phyloP scores from a whole-genome alignment of 2,888 invertebrate species.

The Tubulanus polymorphus region DNA sequence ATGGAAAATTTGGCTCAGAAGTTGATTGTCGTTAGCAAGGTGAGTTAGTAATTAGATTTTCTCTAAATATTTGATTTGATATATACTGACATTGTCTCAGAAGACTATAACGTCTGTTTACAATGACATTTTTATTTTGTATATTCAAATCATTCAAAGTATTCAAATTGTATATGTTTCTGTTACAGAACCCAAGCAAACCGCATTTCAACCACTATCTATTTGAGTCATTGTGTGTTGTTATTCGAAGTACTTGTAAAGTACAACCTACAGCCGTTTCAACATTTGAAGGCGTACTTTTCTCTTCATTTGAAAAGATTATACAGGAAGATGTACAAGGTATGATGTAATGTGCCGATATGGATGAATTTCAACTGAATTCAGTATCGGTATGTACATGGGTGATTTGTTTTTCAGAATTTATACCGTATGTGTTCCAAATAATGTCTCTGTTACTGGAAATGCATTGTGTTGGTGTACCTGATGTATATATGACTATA shows the following conservation, averaged over 20 bases:
- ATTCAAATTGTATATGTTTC: not conserved
- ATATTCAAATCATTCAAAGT: not conserved
- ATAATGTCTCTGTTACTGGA: constrained; percentile 87
- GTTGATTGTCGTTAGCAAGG: constrained; percentile 71
- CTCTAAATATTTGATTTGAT: no score
- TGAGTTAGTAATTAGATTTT: constrained; percentile 17
- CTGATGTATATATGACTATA: constrained; percentile 81
- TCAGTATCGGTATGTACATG: not conserved
- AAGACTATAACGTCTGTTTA: no score
- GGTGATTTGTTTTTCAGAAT: constrained; percentile 63
- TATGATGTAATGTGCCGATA: constrained; percentile 39
- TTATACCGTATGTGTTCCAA: constrained; percentile 98
- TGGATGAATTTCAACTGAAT: not conserved
- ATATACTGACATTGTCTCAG: no score
- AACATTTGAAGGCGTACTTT: constrained; percentile 86
- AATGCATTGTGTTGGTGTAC: constrained; percentile 51
- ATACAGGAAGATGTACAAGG: constrained; percentile 90
- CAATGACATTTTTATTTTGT: no score
- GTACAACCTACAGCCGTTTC: constrained; percentile 73
- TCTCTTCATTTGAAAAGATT: constrained; percentile 93
- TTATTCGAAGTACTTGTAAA: constrained; percentile 67
- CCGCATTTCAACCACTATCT: constrained; percentile 98
- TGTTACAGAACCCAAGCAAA: constrained; percentile 75
- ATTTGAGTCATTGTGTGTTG: constrained; percentile 87
- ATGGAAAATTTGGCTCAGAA: constrained; percentile 81